Evolutionary conservation across 2,888 invertebrate species (phyloP).

Genomic region (Exocentrus adspersus): DNA sequence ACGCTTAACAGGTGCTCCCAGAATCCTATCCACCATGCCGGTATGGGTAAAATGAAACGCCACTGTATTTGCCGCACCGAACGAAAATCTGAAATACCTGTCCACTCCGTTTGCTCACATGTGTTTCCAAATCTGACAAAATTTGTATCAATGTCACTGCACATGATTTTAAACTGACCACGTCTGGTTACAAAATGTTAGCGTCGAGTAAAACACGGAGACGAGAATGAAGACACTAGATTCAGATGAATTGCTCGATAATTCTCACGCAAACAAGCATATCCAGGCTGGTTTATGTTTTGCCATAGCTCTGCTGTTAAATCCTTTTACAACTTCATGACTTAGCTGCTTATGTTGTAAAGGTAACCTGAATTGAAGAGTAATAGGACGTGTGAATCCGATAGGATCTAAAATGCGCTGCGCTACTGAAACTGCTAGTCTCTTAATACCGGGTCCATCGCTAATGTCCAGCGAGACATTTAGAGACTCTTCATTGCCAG

Average conservation of each 20-base stretch:
- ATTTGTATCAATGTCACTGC: neutral
- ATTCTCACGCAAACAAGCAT: neutral
- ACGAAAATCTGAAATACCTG: constrained; percentile 33
- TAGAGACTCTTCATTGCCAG: constrained; percentile 17
- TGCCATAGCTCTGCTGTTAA: no score
- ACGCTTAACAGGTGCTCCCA: no score
- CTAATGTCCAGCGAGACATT: neutral
- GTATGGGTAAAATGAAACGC: constrained; percentile 57
- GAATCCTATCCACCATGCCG: constrained; percentile 63
- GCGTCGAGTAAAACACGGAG: neutral
- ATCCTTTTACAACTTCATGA: no score
- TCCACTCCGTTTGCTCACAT: constrained; percentile 39
- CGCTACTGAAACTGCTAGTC: constrained; percentile 1
- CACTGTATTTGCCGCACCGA: constrained; percentile 39
- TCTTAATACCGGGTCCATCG: constrained; percentile 16
- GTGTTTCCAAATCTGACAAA: constrained; percentile 1
- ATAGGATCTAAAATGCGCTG: no score
- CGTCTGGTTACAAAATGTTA: neutral
- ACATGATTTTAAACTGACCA: neutral
- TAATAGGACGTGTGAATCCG: constrained; percentile 26
- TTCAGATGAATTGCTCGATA: neutral
- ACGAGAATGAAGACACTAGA: neutral
- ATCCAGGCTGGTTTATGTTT: constrained; percentile 10
- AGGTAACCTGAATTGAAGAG: constrained; percentile 27
- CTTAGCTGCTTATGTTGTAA: constrained; percentile 24